These are phyloP conservation scores for Meliscaeva auricollis DNA, from an alignment of 2,888 invertebrate species.

Conservation along the genomic window DNA sequence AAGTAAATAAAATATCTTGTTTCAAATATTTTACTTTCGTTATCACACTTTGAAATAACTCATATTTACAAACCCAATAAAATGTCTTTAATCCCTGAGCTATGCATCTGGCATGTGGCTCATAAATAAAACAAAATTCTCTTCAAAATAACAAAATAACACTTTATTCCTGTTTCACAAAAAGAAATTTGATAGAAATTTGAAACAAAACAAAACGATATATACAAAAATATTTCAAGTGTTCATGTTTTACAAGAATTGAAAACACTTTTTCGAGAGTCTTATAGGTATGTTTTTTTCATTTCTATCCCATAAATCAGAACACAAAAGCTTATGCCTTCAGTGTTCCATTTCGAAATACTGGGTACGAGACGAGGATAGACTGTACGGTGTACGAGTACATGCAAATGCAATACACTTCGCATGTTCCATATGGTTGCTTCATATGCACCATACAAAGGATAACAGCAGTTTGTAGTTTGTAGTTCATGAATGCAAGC, in stretches of 20 bases:
- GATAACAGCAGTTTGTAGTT: neutral
- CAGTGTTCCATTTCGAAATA: neutral
- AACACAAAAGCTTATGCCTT: slow-evolving; percentile 16
- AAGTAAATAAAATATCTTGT: no score
- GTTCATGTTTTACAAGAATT: neutral
- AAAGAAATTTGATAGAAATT: slow-evolving; percentile 5
- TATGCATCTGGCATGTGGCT: neutral
- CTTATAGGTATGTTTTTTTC: neutral
- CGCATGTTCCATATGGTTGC: slow-evolving; percentile 8
- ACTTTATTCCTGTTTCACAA: neutral
- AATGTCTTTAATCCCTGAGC: no score
- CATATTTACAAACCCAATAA: no score
- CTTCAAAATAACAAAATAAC: neutral
- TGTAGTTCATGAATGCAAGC: slow-evolving; percentile 17
- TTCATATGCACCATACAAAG: neutral
- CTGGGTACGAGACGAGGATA: neutral
- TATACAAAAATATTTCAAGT: neutral
- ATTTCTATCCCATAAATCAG: slow-evolving; percentile 12
- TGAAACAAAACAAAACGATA: neutral
- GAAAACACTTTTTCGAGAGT: slow-evolving; percentile 15
- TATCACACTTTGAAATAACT: no score
- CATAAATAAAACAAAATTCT: slow-evolving; percentile 1
- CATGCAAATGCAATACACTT: slow-evolving; percentile 14
- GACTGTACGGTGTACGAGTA: neutral
- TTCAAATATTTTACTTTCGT: no score